Base-by-base conservation (phyloP, 2,888 invertebrate species). In the Creontiades dilutus region DNA sequence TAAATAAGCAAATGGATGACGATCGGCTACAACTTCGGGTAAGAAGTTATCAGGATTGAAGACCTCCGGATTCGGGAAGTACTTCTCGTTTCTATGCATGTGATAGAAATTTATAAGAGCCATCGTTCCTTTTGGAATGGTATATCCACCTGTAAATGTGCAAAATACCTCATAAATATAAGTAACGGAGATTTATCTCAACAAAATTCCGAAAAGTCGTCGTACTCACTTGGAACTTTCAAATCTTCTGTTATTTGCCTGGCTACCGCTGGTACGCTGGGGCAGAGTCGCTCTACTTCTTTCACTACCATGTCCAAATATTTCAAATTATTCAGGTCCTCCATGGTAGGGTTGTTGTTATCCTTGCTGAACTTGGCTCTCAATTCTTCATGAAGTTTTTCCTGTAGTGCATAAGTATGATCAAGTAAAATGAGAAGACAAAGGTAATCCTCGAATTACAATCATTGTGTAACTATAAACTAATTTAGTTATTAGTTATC, bases 51-150 rank as follows among this genome's bases (percentile, higher is more conserved):
- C 92, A 0, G 94, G 94, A 90, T 94, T 92, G 92, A 93, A 94
- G 27, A 89, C 92, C 80, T 94, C 93, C 3, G 94, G 94, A 89
- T 94, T 93, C 0, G 94, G 93, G 91, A 93, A 94, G 89, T 92
- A 92, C 37, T 92, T 90, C 5, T 92, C 92, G 91, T 94, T 93
- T 52, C 93, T 92, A 90, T 94, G 94, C 16, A 92, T 78, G 1
- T 91, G 90, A 80, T 92, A 92, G 1, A 92, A 90, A 16, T 91
- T 85, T 11, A 92, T 90, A 0, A 92, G 61, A 7, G 92, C 91
- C 12, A 91, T 91, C 0, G 91, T 90, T 4, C 92, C 92, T 37
- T 90, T 90, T 0, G 93, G 92, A 14, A 92, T 86, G 13, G 90
- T 89, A 91, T 92, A 91, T 57, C 91, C 90, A 61, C 91, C 92